Percentiles rank a stretch among this genome's conserved stretches.
Conservation (phyloP, 2,797 vertebrate species). For the Sus cebifrons region DNA sequence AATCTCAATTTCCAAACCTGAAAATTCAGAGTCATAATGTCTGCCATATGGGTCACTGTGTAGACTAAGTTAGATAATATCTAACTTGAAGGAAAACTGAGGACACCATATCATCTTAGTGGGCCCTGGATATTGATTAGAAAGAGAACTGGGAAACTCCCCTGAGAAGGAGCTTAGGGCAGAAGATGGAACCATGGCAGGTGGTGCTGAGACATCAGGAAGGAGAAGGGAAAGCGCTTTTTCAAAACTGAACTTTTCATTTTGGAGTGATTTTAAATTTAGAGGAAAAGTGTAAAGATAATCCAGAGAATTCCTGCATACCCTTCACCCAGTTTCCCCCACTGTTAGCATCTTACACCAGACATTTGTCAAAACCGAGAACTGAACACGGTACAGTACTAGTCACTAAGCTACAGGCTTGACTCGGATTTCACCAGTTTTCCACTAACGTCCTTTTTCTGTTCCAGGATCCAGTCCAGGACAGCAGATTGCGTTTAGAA, state of each 20-base stretch:
- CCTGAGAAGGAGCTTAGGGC: not conserved
- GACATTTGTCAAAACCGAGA: not conserved
- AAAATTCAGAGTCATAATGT: constrained; percentile 7
- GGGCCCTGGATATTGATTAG: not conserved
- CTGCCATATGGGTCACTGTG: not conserved
- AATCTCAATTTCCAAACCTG: constrained; percentile 12
- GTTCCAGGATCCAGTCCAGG: not conserved
- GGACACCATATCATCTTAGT: not conserved
- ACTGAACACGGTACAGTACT: not conserved
- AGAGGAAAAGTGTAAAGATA: constrained; percentile 9
- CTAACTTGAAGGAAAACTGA: not conserved
- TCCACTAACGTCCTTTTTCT: not conserved
- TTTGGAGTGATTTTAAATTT: constrained; percentile 22
- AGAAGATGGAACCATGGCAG: not conserved
- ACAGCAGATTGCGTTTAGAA: not conserved
- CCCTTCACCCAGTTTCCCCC: not conserved
- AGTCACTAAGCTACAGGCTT: not conserved
- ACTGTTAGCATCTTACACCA: not conserved
- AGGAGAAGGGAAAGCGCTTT: not conserved
- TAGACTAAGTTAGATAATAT: not conserved
- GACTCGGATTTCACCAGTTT: constrained; percentile 34
- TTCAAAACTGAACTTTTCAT: constrained; percentile 6
- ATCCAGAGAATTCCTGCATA: not conserved
- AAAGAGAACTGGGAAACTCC: not conserved
- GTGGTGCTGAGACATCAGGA: not conserved